Conservation (phyloP, 2,113 vertebrate genomes). For the Mustela lutreola region DNA sequence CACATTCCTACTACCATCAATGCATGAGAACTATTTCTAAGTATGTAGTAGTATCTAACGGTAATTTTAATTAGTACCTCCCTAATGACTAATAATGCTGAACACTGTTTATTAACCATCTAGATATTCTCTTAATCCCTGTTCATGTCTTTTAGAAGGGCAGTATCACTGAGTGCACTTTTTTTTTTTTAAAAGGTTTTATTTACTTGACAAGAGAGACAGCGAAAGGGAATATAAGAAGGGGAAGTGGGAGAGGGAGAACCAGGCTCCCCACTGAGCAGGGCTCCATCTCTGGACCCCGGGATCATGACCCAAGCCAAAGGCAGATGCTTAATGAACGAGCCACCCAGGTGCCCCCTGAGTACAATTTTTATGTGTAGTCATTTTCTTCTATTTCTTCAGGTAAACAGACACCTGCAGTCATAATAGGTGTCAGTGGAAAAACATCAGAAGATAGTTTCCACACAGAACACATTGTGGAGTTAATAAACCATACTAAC, state of each 20-base stretch:
- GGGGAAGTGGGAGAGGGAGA: no score
- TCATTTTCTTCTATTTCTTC: conserved; percentile 3
- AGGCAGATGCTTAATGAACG: no score
- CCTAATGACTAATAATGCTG: background rate
- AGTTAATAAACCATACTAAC: conserved; percentile 27
- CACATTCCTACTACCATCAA: background rate
- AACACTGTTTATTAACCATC: background rate
- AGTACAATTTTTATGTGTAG: background rate
- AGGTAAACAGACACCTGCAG: background rate
- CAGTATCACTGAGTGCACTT: background rate
- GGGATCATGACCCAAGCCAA: no score
- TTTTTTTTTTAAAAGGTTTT: background rate
- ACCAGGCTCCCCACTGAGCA: no score
- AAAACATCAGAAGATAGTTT: conserved; percentile 26
- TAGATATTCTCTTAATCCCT: conserved; percentile 13
- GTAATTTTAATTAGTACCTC: conserved; percentile 28
- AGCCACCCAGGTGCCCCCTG: background rate
- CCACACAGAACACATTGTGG: background rate
- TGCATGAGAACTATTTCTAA: background rate
- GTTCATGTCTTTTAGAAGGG: background rate
- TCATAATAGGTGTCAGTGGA: background rate
- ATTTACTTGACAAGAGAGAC: no score
- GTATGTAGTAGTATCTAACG: background rate
- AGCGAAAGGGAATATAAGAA: no score
- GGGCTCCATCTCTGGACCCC: no score